Conservation (phyloP, 2,888 invertebrate genomes). For the Piscicola geometra region DNA sequence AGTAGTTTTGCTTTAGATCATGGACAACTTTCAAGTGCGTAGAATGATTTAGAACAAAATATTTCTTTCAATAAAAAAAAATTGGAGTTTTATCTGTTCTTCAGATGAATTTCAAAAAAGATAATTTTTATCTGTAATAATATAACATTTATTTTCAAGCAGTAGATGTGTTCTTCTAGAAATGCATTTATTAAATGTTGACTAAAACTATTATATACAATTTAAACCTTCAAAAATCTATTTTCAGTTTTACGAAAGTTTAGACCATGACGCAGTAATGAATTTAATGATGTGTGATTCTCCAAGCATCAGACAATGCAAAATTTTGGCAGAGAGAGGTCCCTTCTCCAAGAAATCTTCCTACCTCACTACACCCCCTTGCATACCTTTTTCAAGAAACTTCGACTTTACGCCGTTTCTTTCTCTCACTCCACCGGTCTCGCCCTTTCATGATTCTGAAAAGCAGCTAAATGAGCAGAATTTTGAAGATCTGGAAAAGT, state of each 20-base stretch:
- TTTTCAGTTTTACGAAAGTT: not conserved
- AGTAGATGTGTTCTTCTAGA: too few relatives aligned
- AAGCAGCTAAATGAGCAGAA: not conserved
- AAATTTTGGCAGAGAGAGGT: not conserved
- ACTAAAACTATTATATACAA: too few relatives aligned
- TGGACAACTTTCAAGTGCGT: too few relatives aligned
- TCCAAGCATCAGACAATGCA: not conserved
- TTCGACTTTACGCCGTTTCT: not conserved
- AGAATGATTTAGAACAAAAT: too few relatives aligned
- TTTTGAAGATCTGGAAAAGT: conserved; percentile 4
- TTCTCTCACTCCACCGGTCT: not conserved
- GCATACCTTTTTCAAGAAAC: not conserved
- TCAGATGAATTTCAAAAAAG: too few relatives aligned
- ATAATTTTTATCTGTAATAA: too few relatives aligned
- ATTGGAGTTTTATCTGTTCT: too few relatives aligned
- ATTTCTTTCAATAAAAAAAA: too few relatives aligned
- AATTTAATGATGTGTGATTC: not conserved
- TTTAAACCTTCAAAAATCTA: not conserved
- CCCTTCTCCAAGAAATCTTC: not conserved
- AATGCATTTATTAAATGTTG: too few relatives aligned
- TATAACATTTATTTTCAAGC: too few relatives aligned
- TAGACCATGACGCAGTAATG: not conserved
- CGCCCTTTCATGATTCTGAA: not conserved
- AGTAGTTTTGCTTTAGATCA: too few relatives aligned
- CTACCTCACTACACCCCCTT: not conserved